phyloP scores from a whole-genome alignment of 1,140 invertebrate genomes.

The Liolophura sinensis region DNA sequence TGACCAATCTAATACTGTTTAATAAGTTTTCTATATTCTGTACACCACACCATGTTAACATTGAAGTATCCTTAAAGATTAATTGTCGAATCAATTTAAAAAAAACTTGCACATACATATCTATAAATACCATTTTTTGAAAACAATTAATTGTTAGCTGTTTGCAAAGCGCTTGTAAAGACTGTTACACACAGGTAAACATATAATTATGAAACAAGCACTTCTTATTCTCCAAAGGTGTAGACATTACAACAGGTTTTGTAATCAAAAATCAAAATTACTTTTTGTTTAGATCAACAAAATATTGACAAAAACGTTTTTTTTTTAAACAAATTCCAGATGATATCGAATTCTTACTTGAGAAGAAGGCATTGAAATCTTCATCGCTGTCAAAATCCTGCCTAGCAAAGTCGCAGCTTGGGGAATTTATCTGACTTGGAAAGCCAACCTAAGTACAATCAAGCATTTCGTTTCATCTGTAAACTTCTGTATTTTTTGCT shows the following conservation, averaged over 20 bases:
- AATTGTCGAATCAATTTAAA: too few relatives aligned
- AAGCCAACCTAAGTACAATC: conserved; percentile 54
- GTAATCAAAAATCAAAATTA: not conserved
- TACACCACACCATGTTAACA: too few relatives aligned
- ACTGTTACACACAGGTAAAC: too few relatives aligned
- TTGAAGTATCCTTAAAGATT: too few relatives aligned
- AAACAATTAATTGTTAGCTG: too few relatives aligned
- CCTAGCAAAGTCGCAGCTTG: conserved; percentile 69
- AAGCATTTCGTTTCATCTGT: not conserved
- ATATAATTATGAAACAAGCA: too few relatives aligned
- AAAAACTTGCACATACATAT: too few relatives aligned
- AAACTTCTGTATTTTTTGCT: not conserved
- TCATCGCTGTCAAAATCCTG: conserved; percentile 90
- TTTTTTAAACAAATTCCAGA: too few relatives aligned
- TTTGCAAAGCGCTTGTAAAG: too few relatives aligned
- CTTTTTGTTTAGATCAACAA: not conserved
- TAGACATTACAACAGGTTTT: not conserved
- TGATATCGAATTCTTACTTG: conserved; percentile 61
- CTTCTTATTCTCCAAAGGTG: not conserved
- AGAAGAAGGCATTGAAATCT: conserved; percentile 82
- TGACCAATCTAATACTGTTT: too few relatives aligned
- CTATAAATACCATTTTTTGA: too few relatives aligned
- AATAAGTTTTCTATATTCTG: too few relatives aligned
- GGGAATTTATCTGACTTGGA: conserved; percentile 65
- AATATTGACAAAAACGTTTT: not conserved